These are phyloP conservation scores for Sitta europaea DNA, from an alignment of 2,113 vertebrate genomes.

Conservation along the genomic window DNA sequence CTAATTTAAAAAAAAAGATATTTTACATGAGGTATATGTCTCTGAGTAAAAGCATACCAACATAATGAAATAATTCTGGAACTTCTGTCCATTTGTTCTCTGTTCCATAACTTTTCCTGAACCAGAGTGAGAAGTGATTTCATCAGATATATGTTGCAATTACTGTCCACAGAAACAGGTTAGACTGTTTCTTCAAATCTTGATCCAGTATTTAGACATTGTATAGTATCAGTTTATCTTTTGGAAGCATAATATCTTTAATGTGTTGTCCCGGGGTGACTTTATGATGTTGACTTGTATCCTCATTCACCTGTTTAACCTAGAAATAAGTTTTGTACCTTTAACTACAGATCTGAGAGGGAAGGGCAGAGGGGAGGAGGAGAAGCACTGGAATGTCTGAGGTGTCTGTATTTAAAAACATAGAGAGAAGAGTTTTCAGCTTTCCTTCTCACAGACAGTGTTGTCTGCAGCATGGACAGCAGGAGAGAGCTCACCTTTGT, in stretches of 20 bases:
- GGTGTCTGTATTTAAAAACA: too few relatives aligned
- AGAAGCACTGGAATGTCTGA: neutral
- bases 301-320: neutral
- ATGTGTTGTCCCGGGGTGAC: neutral
- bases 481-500: neutral
- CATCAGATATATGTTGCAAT: neutral
- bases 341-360: neutral
- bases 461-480: neutral
- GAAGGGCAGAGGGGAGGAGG: neutral
- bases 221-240: neutral
- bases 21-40: neutral
- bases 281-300: neutral
- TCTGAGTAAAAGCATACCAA: neutral
- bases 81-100: neutral
- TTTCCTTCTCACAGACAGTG: neutral
- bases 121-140: neutral
- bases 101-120: neutral
- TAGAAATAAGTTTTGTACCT: neutral
- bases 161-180: neutral
- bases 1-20: neutral
- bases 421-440: neutral
- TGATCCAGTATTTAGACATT: neutral
- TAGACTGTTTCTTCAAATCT: neutral
- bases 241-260: neutral
- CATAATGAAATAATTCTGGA: neutral